Conservation (phyloP, 2,113 vertebrate genomes). For the Oxyruncus cristatus region DNA sequence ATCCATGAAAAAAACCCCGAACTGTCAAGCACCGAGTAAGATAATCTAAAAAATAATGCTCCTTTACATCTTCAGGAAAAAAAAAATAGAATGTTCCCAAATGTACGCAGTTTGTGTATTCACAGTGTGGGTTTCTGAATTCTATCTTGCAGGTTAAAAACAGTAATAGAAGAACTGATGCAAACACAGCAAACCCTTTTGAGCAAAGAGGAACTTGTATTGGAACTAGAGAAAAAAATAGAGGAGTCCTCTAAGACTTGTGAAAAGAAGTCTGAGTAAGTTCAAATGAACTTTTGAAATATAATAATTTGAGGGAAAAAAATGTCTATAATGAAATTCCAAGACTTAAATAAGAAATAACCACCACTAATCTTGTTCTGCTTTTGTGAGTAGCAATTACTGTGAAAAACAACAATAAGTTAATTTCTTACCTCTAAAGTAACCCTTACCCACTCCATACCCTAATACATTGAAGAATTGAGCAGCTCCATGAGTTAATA, state of each 20-base stretch:
- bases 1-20: neutral
- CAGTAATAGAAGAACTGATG: slow-evolving; percentile 85
- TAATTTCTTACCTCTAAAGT: neutral
- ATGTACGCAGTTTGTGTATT: neutral
- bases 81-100: neutral
- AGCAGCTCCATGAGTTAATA: neutral
- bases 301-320: neutral
- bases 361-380: neutral
- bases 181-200: slow-evolving; percentile 88
- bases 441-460: neutral
- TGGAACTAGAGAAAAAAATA: slow-evolving; percentile 88
- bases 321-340: neutral
- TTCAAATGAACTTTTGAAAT: slow-evolving; percentile 14
- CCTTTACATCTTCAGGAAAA: neutral
- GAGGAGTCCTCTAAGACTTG: slow-evolving; percentile 83
- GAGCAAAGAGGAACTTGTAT: slow-evolving; percentile 86
- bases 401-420: neutral
- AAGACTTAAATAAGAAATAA: neutral
- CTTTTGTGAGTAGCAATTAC: neutral
- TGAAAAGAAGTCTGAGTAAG: slow-evolving; percentile 92
- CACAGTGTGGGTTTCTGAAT: neutral
- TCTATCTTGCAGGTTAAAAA: slow-evolving; percentile 82
- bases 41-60: neutral
- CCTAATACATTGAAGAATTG: neutral
- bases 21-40: neutral